Percentiles rank a stretch among this genome's conserved stretches.
These are phyloP conservation scores for Leptinotarsa tumamoca DNA, from an alignment of 2,888 invertebrate species.

Conservation along the genomic window DNA sequence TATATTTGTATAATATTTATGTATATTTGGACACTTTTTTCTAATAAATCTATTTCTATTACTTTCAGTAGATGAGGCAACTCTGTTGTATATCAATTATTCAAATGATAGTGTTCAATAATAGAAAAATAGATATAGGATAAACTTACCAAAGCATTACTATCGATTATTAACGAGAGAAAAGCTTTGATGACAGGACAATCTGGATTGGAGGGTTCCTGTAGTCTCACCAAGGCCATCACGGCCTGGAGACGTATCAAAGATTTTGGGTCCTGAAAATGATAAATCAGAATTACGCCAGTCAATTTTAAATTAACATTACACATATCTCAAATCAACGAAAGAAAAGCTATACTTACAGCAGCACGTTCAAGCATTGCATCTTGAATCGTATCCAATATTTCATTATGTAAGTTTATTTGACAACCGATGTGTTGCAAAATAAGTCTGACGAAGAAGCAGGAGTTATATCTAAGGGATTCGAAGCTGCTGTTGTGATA, in stretches of 20 bases:
- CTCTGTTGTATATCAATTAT: no score
- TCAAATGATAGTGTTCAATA: not conserved
- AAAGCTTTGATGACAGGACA: constrained; percentile 84
- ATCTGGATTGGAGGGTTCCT: constrained; percentile 80
- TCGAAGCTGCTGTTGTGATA: constrained; percentile 36
- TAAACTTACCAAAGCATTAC: constrained; percentile 73
- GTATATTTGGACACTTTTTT: no score
- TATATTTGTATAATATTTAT: no score
- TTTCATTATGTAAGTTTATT: constrained; percentile 48
- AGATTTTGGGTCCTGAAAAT: constrained; percentile 76
- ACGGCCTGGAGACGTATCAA: constrained; percentile 85
- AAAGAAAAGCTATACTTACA: constrained; percentile 40
- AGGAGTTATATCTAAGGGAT: constrained; percentile 49
- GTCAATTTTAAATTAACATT: no score
- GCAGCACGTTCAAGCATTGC: constrained; percentile 54
- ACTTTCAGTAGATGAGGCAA: no score
- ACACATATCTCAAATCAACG: not conserved
- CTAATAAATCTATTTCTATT: no score
- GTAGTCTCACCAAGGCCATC: constrained; percentile 81
- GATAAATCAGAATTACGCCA: no score
- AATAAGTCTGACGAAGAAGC: constrained; percentile 50
- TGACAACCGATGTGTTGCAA: constrained; percentile 49
- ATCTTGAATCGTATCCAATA: constrained; percentile 54
- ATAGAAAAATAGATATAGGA: not conserved
- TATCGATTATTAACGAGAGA: constrained; percentile 78